Evolutionary conservation across 1,140 invertebrate genomes (phyloP).

Genomic region (Drosophila erecta): DNA sequence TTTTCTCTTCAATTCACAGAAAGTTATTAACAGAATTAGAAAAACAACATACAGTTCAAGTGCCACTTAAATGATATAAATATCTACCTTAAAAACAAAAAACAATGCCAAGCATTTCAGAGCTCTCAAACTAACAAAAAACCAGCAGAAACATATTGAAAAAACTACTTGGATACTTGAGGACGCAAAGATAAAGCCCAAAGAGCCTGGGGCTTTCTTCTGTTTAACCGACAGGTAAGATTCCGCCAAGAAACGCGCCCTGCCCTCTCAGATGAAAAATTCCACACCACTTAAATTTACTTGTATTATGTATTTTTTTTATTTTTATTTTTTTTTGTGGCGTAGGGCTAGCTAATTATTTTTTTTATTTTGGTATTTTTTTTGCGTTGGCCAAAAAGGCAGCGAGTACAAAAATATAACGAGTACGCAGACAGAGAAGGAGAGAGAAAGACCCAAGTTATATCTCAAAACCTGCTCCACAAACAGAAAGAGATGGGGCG

Average conservation of each 20-base stretch:
- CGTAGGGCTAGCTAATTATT: conserved; percentile 74
- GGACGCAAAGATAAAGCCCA: conserved; percentile 27
- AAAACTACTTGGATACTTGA: conserved; percentile 63
- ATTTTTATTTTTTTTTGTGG: conserved; percentile 16
- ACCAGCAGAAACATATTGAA: conserved; percentile 59
- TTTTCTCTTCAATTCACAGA: conserved; percentile 10
- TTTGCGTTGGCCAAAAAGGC: conserved; percentile 72
- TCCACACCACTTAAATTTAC: conserved; percentile 29
- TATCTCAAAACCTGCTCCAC: conserved; percentile 45
- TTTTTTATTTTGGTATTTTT: conserved; percentile 45
- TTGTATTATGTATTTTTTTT: neutral
- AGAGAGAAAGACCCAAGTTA: conserved; percentile 22
- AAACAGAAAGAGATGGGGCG: conserved; percentile 11
- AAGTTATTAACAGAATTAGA: neutral
- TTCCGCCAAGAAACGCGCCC: conserved; percentile 39
- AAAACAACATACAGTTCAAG: conserved; percentile 30
- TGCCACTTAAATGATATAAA: conserved; percentile 14
- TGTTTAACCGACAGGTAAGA: conserved; percentile 68
- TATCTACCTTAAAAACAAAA: conserved; percentile 16
- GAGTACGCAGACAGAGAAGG: conserved; percentile 51
- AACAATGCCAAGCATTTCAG: conserved; percentile 31
- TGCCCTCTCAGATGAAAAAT: conserved; percentile 50
- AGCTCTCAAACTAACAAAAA: conserved; percentile 31
- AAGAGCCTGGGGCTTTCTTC: conserved; percentile 56
- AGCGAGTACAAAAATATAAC: conserved; percentile 54